A percentile compares a stretch with the other conserved stretches of the same genome.
Conservation (phyloP, 2,113 vertebrate species). For the Lutjanus erythropterus region DNA sequence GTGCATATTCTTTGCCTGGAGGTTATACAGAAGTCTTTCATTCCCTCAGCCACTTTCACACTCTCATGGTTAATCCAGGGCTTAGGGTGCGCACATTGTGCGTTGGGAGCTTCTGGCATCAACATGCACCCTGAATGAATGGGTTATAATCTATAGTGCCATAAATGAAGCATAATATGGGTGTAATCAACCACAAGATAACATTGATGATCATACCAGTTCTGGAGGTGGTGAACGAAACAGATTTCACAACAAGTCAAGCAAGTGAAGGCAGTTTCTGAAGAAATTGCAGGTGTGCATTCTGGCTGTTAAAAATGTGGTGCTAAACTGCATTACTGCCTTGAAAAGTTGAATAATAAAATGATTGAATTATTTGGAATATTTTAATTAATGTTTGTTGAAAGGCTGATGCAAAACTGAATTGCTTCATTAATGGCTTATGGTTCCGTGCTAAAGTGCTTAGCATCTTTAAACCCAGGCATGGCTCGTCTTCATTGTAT, state of each 20-base stretch:
- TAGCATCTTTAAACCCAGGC: not conserved
- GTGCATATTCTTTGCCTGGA: constrained; percentile 1
- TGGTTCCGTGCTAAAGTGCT: too few species aligned
- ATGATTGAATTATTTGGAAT: too few species aligned
- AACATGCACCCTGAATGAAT: constrained; percentile 1
- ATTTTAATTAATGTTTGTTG: too few species aligned
- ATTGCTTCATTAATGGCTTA: too few species aligned
- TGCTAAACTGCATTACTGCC: too few species aligned
- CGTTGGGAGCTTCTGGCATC: not conserved
- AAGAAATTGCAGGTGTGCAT: too few species aligned
- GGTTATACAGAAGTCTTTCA: not conserved
- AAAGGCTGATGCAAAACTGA: too few species aligned
- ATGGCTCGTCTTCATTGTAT: not conserved
- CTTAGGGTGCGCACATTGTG: not conserved
- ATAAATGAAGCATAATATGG: not conserved
- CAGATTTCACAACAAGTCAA: too few species aligned
- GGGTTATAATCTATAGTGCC: constrained; percentile 2
- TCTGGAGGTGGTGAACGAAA: not conserved
- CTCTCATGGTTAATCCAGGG: not conserved
- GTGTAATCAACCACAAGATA: constrained; percentile 16
- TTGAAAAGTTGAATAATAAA: too few species aligned
- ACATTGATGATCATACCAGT: not conserved
- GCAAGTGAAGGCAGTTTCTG: too few species aligned
- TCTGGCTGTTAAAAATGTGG: too few species aligned
- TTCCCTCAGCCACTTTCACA: not conserved